Base-by-base conservation (phyloP, 1,140 invertebrate genomes). In the Colletes latitarsis region DNA sequence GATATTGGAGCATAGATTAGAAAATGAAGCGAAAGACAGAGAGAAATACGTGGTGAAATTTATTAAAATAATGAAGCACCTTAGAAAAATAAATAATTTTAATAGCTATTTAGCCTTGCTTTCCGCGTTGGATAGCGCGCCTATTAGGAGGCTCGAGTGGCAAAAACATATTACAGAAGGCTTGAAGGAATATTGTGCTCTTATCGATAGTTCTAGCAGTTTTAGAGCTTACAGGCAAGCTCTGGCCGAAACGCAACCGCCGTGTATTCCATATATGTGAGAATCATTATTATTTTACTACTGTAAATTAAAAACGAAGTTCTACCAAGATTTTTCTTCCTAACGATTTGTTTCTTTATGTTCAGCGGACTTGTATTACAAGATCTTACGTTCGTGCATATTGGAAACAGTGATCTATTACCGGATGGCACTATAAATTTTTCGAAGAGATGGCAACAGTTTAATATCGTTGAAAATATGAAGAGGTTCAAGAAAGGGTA, bases 181-280 rank as follows among this genome's bases (percentile, higher is more conserved):
- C 73, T 94, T 99, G 80, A 97, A 98, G 89, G 98, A 99, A 90
- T 98, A 99, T 93, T 98, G 97, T 92, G 96, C 97, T 39, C 95
- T 99, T 64, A 99, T 99, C 86, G 99, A 99, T 93, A 98, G 97
- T 84, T 98, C 97, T 15, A 98, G 97, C 46, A 99, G 98, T 87
- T 99, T 99, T 94, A 94, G 98, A 87, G 97, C 98, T 17, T 99
- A 99, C 93, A 95, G 99, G 82, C 97, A 97, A 91, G 98, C 98
- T 49, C 94, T 99, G 81, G 96, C 97, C 52, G 98, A 99, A 90
- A 98, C 98, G 14, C 96, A 97, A 90, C 98, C 99, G 41, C 99
- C 99, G 41, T 99, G 98, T 92, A 99, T 99, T 94, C 99, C 99
- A 39, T 99, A 99, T 91, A 98, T 99, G 98, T 99, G 94, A 96